phyloP scores from a whole-genome alignment of 2,113 vertebrate species.

The Pyrgilauda ruficollis region DNA sequence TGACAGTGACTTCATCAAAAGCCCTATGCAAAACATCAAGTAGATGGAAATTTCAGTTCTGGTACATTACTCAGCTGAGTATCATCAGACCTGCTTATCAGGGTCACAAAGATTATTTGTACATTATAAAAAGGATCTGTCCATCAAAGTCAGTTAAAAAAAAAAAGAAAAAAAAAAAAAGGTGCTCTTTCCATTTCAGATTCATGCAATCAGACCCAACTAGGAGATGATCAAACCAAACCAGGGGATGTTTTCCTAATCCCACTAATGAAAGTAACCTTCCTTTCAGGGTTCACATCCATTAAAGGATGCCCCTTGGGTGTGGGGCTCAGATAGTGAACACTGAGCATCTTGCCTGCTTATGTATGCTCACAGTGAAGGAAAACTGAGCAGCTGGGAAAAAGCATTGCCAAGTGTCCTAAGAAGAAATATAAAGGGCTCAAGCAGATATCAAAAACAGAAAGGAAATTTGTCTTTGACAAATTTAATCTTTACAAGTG shows the following conservation, averaged over 20 bases:
- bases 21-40: conserved; percentile 75
- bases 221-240: conserved; percentile 28
- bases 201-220: background rate
- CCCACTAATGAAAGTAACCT: conserved; percentile 48
- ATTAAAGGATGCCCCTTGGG: background rate
- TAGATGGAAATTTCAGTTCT: conserved; percentile 83
- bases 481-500: background rate
- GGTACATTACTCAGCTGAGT: conserved; percentile 82
- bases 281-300: background rate
- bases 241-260: conserved; percentile 14
- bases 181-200: conserved; percentile 1
- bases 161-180: background rate
- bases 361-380: background rate
- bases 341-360: background rate
- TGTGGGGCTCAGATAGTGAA: background rate
- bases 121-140: conserved; percentile 72
- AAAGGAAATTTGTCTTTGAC: background rate
- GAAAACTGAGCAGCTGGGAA: background rate
- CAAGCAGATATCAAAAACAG: background rate
- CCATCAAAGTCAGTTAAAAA: conserved; percentile 62
- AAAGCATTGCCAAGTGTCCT: background rate
- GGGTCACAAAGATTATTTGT: conserved; percentile 84
- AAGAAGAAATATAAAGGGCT: background rate
- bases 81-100: conserved; percentile 80
- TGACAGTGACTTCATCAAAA: conserved; percentile 84